phyloP scores from a whole-genome alignment of 2,797 vertebrate species.

The Nasua narica region DNA sequence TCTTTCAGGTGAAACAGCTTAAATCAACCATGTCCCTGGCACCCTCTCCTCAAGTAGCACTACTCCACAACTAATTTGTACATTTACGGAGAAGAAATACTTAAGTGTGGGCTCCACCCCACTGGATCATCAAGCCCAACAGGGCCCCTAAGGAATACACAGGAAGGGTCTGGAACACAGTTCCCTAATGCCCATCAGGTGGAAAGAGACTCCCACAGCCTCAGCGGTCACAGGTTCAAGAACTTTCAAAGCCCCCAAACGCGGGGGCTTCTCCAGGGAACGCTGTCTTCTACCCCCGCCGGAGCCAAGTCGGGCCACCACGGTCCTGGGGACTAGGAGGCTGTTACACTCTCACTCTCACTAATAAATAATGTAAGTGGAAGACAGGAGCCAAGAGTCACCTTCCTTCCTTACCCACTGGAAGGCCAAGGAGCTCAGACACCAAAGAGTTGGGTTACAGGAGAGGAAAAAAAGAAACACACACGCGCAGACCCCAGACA shows the following conservation, averaged over 20 bases:
- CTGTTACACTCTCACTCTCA: background rate
- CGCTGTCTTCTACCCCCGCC: background rate
- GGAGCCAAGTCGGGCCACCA: background rate
- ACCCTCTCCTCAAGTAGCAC: background rate
- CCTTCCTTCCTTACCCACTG: slow-evolving; percentile 53
- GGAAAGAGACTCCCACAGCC: background rate
- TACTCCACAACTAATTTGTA: slow-evolving; percentile 24
- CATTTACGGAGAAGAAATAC: slow-evolving; percentile 38
- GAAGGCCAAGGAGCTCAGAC: background rate
- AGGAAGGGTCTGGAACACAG: slow-evolving; percentile 45
- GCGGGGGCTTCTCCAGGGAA: background rate
- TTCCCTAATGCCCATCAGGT: background rate
- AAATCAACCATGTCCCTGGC: background rate
- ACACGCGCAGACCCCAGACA: background rate
- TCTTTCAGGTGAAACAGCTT: background rate
- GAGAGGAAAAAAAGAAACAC: background rate
- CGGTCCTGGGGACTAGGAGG: background rate
- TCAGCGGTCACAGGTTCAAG: background rate
- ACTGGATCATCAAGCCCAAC: background rate
- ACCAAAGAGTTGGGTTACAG: background rate
- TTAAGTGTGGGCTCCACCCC: background rate
- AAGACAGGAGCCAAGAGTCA: background rate
- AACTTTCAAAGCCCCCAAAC: background rate
- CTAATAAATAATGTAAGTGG: slow-evolving; percentile 14
- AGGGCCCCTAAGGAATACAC: background rate